phyloP scores from a whole-genome alignment of 2,113 vertebrate species.

The Sterna hirundo region DNA sequence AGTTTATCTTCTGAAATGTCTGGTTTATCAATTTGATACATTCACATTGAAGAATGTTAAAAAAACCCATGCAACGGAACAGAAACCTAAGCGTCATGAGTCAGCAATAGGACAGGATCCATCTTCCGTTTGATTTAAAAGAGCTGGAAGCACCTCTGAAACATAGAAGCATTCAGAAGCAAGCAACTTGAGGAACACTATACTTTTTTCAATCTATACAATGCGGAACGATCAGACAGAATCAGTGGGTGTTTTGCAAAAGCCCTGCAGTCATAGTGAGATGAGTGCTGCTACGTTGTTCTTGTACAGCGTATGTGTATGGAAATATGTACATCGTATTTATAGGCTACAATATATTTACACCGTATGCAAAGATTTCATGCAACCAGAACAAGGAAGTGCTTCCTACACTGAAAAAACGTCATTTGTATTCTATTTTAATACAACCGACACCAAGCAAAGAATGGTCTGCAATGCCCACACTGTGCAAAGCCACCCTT shows the following conservation, averaged over 20 bases:
- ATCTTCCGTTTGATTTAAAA: background rate
- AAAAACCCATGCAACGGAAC: background rate
- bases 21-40: background rate
- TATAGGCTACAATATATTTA: background rate
- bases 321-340: background rate
- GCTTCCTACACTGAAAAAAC: background rate
- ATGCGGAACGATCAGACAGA: background rate
- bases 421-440: background rate
- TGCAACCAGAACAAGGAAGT: background rate
- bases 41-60: conserved; percentile 1
- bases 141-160: conserved; percentile 5
- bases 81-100: background rate
- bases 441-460: background rate
- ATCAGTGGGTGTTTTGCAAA: background rate
- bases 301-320: background rate
- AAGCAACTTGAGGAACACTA: background rate
- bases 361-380: background rate
- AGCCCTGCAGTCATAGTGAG: background rate
- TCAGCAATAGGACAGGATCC: conserved; percentile 1
- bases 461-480: background rate
- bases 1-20: background rate
- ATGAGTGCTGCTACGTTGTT: background rate
- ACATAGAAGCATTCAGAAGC: background rate
- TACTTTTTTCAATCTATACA: background rate
- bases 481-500: background rate